Evolutionary conservation across 2,888 invertebrate genomes (phyloP).

Genomic region (Callosobruchus maculatus): DNA sequence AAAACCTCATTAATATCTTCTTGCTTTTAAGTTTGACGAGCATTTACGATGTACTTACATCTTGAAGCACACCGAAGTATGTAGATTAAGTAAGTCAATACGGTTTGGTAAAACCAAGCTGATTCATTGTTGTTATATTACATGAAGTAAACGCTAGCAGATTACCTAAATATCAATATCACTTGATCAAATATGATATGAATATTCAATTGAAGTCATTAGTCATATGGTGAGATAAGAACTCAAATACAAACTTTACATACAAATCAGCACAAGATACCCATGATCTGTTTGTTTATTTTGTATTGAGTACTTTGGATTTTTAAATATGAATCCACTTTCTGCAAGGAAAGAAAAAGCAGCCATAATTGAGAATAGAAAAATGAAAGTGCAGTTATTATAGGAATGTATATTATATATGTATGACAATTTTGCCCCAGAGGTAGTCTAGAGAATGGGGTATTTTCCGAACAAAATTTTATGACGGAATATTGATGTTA

Average conservation of each 20-base stretch:
- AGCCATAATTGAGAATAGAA: not conserved
- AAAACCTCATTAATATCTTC: too few species aligned
- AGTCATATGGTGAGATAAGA: not conserved
- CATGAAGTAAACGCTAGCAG: too few species aligned
- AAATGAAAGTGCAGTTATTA: not conserved
- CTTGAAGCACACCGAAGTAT: too few species aligned
- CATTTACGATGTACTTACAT: too few species aligned
- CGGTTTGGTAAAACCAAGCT: too few species aligned
- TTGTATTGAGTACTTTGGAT: not conserved
- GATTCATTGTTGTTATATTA: conserved; percentile 37
- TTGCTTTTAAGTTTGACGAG: too few species aligned
- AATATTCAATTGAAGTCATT: not conserved
- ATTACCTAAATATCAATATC: not conserved
- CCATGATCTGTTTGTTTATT: not conserved
- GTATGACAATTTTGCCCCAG: too few species aligned
- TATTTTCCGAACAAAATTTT: too few species aligned
- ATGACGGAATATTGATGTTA: too few species aligned
- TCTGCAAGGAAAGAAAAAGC: not conserved
- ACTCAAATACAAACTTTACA: not conserved
- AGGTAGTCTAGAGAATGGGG: too few species aligned
- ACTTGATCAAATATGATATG: not conserved
- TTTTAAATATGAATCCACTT: not conserved
- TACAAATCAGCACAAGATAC: not conserved
- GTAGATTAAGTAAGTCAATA: too few species aligned
- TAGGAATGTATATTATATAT: too few species aligned